Evolutionary conservation across 2,888 invertebrate genomes (phyloP).

Genomic region (Lithophane socia): DNA sequence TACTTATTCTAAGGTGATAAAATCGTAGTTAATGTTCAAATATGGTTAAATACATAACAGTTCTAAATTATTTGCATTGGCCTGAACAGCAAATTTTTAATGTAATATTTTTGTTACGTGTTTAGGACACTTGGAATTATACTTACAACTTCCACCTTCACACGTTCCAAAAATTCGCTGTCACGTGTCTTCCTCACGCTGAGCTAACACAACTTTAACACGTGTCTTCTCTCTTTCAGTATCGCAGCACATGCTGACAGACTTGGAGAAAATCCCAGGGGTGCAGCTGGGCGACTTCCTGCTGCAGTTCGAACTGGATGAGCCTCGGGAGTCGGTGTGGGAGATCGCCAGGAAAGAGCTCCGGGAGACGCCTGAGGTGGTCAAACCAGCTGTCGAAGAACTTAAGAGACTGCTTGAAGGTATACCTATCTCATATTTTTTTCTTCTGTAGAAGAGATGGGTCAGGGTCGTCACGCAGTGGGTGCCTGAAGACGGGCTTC

Average conservation of each 20-base stretch:
- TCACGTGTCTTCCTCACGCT: not conserved
- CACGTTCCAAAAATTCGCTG: not conserved
- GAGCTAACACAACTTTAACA: not conserved
- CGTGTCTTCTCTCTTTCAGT: conserved; percentile 84
- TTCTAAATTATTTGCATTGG: not conserved
- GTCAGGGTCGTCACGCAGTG: not conserved
- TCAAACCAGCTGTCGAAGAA: conserved; percentile 89
- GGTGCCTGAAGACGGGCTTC: not conserved
- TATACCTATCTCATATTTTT: not conserved
- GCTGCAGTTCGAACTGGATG: conserved; percentile 93
- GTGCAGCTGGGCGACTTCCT: conserved; percentile 92
- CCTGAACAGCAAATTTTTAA: not conserved
- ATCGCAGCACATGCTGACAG: conserved; percentile 93
- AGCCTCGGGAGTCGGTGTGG: conserved; percentile 90
- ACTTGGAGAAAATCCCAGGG: conserved; percentile 92
- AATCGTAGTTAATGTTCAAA: not conserved
- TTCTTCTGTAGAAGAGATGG: not conserved
- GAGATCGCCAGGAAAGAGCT: conserved; percentile 93
- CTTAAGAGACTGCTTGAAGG: conserved; percentile 91
- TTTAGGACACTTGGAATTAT: not conserved
- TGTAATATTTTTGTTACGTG: not conserved
- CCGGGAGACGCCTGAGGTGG: conserved; percentile 92
- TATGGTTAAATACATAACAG: not conserved
- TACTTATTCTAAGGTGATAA: not conserved
- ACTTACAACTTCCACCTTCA: not conserved